These are phyloP conservation scores for Beroe ovata DNA, from an alignment of 37 sponge, comb jelly and placozoan species.

Conservation along the genomic window DNA sequence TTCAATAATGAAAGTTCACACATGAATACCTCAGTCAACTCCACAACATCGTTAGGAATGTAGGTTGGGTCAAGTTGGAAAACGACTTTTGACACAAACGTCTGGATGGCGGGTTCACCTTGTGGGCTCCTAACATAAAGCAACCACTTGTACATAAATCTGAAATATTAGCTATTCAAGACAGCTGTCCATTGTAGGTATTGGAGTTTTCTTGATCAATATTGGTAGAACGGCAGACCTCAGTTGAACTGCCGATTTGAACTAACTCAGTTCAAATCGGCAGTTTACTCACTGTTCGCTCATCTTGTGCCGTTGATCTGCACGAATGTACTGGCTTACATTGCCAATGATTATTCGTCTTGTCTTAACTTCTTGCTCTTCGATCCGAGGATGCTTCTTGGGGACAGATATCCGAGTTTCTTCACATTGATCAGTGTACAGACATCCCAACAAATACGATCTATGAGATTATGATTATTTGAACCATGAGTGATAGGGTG, in stretches of 20 bases:
- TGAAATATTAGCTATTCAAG: no score
- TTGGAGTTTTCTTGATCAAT: no score
- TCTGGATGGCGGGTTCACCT: constrained; percentile 32
- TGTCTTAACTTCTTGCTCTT: not conserved
- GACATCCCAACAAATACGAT: constrained; percentile 34
- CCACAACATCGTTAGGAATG: constrained; percentile 65
- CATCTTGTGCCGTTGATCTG: constrained; percentile 48
- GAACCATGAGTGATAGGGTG: no score
- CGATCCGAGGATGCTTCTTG: constrained; percentile 4
- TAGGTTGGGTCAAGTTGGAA: constrained; percentile 51
- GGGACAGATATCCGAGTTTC: constrained; percentile 28
- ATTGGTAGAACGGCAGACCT: no score
- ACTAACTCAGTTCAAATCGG: no score
- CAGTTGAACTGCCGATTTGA: no score
- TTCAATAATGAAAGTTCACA: not conserved
- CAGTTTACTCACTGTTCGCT: constrained; percentile 67
- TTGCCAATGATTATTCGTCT: constrained; percentile 45
- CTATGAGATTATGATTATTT: no score
- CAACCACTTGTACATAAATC: constrained; percentile 61
- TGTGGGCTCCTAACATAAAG: constrained; percentile 35
- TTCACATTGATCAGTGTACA: constrained; percentile 35
- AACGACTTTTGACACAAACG: constrained; percentile 59
- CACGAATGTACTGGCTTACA: constrained; percentile 50
- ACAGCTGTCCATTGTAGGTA: no score
- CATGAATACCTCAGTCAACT: constrained; percentile 59